Base-by-base conservation (phyloP, 2,797 vertebrate species). In the Molossus alvarezi region DNA sequence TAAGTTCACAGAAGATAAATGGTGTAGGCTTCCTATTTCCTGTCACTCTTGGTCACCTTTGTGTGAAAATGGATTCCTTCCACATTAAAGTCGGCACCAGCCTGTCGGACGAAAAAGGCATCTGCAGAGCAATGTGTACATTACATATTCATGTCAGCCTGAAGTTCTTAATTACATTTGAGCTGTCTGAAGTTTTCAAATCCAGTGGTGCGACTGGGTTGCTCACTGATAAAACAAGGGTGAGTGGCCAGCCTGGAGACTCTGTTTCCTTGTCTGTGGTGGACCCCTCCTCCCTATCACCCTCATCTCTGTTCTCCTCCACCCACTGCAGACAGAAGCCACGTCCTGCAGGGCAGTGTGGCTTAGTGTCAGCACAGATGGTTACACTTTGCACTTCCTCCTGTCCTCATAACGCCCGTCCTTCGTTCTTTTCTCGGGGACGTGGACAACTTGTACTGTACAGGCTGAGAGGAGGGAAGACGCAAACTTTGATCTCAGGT, bases 11-110 rank as follows among this genome's bases (percentile, higher is more conserved):
- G 97, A 98, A 98, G 97, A 98, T 97, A 98, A 98, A 98, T 98
- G 97, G 97, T 1, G 0, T 95, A 96, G 97, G 96, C 67, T 88
- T 98, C 95, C 96, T 97, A 97, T 98, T 98, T 98, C 97, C 97
- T 98, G 98, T 98, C 98, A 98, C 94, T 98, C 97, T 98, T 98
- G 97, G 97, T 98, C 98, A 98, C 98, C 98, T 98, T 98, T 98
- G 96, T 98, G 97, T 98, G 98, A 98, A 98, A 98, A 98, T 98
- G 97, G 98, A 98, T 98, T 98, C 97, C 97, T 98, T 98, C 98
- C 98, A 98, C 98, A 98, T 98, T 98, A 98, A 98, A 98, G 97
- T 96, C 81, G 95, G 98, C 98, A 98, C 98, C 97, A 97, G 97
- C 96, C 98, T 98, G 98, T 98, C 90, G 96, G 97, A 92, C 91